Percentiles rank a stretch among this genome's conserved stretches.
phyloP scores from a whole-genome alignment of 2,888 invertebrate genomes.

The Keiferia lycopersicella region DNA sequence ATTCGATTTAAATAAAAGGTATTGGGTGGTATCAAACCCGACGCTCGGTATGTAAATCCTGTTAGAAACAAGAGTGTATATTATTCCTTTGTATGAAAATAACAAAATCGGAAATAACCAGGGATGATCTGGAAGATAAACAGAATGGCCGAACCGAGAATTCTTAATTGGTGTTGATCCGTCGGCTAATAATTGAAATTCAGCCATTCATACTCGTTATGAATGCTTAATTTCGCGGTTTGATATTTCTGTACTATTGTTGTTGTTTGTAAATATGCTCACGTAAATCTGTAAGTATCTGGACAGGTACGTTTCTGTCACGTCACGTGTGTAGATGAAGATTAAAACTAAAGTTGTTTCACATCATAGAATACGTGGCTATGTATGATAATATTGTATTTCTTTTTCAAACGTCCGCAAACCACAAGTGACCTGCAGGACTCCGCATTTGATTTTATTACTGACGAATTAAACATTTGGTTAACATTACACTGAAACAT shows the following conservation, averaged over 20 bases:
- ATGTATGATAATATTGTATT: too few species aligned
- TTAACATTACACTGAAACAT: not conserved
- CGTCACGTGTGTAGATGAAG: too few species aligned
- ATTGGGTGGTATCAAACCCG: conserved; percentile 30
- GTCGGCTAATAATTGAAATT: conserved; percentile 29
- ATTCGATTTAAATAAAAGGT: conserved; percentile 47
- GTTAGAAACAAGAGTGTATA: conserved; percentile 33
- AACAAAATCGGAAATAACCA: conserved; percentile 23
- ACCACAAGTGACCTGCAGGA: too few species aligned
- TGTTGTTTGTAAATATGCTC: not conserved
- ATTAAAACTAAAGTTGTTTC: too few species aligned
- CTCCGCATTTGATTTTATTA: too few species aligned
- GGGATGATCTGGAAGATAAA: conserved; percentile 15
- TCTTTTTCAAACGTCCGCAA: too few species aligned
- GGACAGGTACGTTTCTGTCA: too few species aligned
- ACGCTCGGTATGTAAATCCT: conserved; percentile 37
- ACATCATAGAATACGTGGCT: too few species aligned
- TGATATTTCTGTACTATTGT: conserved; percentile 15
- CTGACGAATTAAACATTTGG: too few species aligned
- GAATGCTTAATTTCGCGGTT: conserved; percentile 25
- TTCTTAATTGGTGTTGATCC: conserved; percentile 33
- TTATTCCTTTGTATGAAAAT: conserved; percentile 34
- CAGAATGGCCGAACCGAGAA: conserved; percentile 17
- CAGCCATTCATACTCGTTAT: conserved; percentile 24
- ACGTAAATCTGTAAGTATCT: not conserved